These are phyloP conservation scores for Epizoanthus scotinus DNA, from an alignment of 92 coral and sea anemone genomes.

Conservation along the genomic window DNA sequence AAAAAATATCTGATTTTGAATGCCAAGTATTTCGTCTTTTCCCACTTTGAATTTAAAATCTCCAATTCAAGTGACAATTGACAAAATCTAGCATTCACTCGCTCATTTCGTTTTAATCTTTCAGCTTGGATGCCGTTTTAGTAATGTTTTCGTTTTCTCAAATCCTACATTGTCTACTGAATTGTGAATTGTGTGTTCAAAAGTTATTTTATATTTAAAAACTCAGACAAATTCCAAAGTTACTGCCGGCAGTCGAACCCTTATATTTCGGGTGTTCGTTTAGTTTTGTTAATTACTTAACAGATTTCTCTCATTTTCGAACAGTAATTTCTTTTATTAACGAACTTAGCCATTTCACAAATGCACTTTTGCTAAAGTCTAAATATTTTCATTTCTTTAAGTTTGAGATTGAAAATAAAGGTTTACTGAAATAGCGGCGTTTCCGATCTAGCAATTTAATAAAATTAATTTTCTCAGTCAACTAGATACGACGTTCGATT, in stretches of 20 bases:
- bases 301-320: neutral
- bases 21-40: neutral
- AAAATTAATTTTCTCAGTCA: too few species aligned
- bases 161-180: too few species aligned
- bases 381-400: neutral
- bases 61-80: neutral
- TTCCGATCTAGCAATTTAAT: too few species aligned
- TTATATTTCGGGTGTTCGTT: neutral
- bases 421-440: neutral
- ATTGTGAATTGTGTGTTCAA: too few species aligned
- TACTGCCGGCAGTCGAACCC: neutral
- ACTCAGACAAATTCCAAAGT: too few species aligned
- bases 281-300: slow-evolving; percentile 2
- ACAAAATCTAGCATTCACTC: too few species aligned
- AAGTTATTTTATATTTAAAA: too few species aligned
- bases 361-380: neutral
- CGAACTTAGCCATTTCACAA: neutral
- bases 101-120: too few species aligned
- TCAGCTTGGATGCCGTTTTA: too few species aligned
- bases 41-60: neutral
- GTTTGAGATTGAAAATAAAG: neutral
- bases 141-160: too few species aligned
- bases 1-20: neutral
- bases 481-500: too few species aligned
- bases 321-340: neutral